These are phyloP conservation scores for Lochmaea crataegi DNA, from an alignment of 2,888 invertebrate genomes.

Conservation along the genomic window DNA sequence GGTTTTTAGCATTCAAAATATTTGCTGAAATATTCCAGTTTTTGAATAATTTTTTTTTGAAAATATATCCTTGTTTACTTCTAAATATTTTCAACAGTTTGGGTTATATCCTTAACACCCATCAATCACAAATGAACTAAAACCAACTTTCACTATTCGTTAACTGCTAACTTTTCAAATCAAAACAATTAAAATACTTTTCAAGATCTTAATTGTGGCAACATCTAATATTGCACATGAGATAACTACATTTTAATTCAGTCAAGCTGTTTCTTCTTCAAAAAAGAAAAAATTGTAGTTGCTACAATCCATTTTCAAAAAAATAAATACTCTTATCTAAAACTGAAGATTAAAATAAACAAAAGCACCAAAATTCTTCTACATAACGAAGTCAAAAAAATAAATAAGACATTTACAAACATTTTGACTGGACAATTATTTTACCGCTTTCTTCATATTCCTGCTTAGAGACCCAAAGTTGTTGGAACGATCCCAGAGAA, in stretches of 20 bases:
- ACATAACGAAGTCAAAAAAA: conserved; percentile 15
- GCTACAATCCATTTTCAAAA: neutral
- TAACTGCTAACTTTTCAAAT: neutral
- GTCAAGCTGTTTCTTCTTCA: neutral
- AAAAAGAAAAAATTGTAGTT: neutral
- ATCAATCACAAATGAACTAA: too few species aligned
- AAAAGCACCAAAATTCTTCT: neutral
- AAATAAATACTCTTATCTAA: conserved; percentile 4
- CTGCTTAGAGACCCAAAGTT: conserved; percentile 82
- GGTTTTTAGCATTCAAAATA: too few species aligned
- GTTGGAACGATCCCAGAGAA: conserved; percentile 80
- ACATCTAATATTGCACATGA: conserved; percentile 15
- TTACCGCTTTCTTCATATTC: conserved; percentile 82
- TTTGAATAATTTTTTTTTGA: too few species aligned
- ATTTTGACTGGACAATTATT: conserved; percentile 63
- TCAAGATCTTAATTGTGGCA: neutral
- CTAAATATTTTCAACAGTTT: too few species aligned
- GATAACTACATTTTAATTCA: conserved; percentile 6
- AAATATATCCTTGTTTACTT: too few species aligned
- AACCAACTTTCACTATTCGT: neutral
- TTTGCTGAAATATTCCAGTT: too few species aligned
- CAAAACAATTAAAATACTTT: conserved; percentile 1
- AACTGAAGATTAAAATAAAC: neutral
- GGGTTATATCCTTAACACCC: too few species aligned
- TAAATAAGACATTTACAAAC: conserved; percentile 51